Evolutionary conservation across 2,797 vertebrate genomes (phyloP).

Genomic region (Ciconia nigra): DNA sequence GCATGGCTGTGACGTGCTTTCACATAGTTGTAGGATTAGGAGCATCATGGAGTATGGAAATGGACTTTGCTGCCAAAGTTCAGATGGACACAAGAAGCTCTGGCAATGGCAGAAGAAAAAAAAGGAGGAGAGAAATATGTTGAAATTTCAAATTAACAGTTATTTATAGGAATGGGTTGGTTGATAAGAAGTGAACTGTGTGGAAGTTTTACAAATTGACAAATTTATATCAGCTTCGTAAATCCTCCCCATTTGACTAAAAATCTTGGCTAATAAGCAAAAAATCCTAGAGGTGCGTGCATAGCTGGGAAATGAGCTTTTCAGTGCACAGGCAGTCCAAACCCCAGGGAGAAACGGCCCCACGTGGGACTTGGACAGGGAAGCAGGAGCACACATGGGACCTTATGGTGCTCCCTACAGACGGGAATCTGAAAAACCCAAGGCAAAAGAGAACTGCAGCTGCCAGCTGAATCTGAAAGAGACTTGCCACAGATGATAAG

Average conservation of each 20-base stretch:
- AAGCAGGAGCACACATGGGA: background rate
- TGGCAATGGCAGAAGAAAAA: background rate
- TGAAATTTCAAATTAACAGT: background rate
- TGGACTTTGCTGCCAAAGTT: background rate
- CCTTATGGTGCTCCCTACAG: background rate
- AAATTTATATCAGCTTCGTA: background rate
- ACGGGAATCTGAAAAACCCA: background rate
- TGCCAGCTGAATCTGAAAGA: background rate
- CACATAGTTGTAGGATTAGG: background rate
- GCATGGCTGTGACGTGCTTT: background rate
- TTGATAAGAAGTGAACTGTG: background rate
- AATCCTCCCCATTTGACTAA: background rate
- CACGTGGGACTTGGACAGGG: accelerated
- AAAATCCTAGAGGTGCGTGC: background rate
- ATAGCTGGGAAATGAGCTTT: background rate
- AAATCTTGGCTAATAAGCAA: background rate
- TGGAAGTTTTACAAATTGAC: background rate
- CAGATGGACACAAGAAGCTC: background rate
- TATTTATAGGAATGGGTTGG: background rate
- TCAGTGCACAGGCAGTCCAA: background rate
- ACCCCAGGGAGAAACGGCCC: background rate
- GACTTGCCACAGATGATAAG: background rate
- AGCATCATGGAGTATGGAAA: background rate
- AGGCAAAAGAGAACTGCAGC: background rate
- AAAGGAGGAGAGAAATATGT: background rate